phyloP scores from a whole-genome alignment of 1,140 invertebrate genomes.

The Dufourea novaeangliae region DNA sequence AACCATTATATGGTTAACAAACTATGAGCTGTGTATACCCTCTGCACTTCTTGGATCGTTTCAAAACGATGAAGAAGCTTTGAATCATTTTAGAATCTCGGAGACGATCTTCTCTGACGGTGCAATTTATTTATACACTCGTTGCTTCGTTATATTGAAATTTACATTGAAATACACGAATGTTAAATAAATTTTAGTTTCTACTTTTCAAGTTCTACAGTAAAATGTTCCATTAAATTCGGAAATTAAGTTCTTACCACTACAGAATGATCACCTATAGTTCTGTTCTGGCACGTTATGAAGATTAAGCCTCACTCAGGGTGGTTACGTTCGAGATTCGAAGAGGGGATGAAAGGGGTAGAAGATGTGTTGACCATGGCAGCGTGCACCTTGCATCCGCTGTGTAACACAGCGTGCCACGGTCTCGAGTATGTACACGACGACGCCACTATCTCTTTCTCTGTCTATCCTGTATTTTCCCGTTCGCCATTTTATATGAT shows the following conservation, averaged over 20 bases:
- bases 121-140: too few species aligned
- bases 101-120: too few species aligned
- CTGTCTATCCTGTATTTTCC: conserved; percentile 1
- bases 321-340: neutral
- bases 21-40: neutral
- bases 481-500: conserved; percentile 56
- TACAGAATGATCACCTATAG: neutral
- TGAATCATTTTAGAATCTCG: too few species aligned
- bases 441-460: conserved; percentile 41
- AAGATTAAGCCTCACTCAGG: conserved; percentile 36
- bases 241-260: neutral
- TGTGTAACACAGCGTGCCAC: conserved; percentile 45
- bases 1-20: neutral
- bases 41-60: neutral
- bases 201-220: too few species aligned
- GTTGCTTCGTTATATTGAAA: too few species aligned
- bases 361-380: neutral
- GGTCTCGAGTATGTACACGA: conserved; percentile 25
- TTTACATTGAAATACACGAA: too few species aligned
- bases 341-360: neutral
- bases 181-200: too few species aligned
- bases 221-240: neutral
- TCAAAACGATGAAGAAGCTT: too few species aligned
- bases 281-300: conserved; percentile 17
- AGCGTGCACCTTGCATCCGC: conserved; percentile 26